Percentiles rank a stretch among this genome's conserved stretches.
phyloP scores from a whole-genome alignment of 2,888 invertebrate species.

The Euplexia lucipara region DNA sequence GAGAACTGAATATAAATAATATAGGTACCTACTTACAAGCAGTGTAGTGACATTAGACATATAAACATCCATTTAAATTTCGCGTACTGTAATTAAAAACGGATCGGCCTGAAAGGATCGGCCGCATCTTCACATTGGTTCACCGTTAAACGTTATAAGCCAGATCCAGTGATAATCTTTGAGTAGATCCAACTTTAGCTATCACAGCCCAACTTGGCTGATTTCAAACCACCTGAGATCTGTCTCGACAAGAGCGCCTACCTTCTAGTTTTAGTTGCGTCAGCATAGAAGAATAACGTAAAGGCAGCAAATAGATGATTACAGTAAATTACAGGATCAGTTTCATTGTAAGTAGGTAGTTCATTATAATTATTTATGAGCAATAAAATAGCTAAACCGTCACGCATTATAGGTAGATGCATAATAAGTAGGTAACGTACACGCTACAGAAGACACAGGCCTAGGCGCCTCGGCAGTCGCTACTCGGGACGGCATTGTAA shows the following conservation, averaged over 20 bases:
- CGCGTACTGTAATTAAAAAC: too few relatives aligned
- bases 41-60: too few relatives aligned
- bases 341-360: conserved; percentile 19
- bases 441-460: too few relatives aligned
- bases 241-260: not conserved
- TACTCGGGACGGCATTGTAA: too few relatives aligned
- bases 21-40: too few relatives aligned
- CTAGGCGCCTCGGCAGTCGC: too few relatives aligned
- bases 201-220: not conserved
- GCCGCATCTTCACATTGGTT: not conserved
- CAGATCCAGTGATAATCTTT: not conserved
- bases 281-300: conserved; percentile 1
- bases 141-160: too few relatives aligned
- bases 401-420: conserved; percentile 38
- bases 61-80: too few relatives aligned
- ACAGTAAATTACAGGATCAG: conserved; percentile 39
- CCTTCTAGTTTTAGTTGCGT: not conserved
- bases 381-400: conserved; percentile 22
- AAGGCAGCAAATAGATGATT: not conserved
- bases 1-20: too few relatives aligned
- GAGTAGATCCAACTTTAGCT: not conserved
- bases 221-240: not conserved
- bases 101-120: too few relatives aligned
- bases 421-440: conserved; percentile 13
- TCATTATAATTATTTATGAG: conserved; percentile 24